These are phyloP conservation scores for Antennarius striatus DNA, from an alignment of 2,113 vertebrate species.

Conservation along the genomic window DNA sequence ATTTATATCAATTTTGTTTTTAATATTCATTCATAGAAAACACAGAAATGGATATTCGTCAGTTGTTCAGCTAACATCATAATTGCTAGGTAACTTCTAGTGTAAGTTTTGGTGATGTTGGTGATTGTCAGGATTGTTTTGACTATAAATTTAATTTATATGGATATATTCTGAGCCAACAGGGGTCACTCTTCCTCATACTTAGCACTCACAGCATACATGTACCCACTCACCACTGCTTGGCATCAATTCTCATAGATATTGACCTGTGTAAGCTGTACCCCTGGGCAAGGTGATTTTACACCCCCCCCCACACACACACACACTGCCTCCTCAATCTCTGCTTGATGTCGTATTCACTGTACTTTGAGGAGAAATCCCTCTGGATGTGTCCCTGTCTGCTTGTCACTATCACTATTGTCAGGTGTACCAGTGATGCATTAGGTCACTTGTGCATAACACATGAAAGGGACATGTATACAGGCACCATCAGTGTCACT, in stretches of 20 bases:
- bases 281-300: slow-evolving; percentile 80
- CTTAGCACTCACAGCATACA: slow-evolving; percentile 6
- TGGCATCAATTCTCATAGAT: slow-evolving; percentile 69
- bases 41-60: no score
- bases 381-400: slow-evolving; percentile 48
- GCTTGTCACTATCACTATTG: slow-evolving; percentile 58
- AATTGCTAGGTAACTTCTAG: no score
- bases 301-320: slow-evolving; percentile 48
- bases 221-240: slow-evolving; percentile 26
- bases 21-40: no score
- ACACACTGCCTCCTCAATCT: slow-evolving; percentile 32
- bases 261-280: slow-evolving; percentile 69
- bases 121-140: no score
- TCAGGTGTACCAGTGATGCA: slow-evolving; percentile 46
- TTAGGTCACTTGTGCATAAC: slow-evolving; percentile 43
- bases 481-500: slow-evolving; percentile 8
- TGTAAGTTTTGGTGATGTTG: no score
- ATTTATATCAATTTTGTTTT: no score
- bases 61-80: no score
- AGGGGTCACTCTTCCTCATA: slow-evolving; percentile 53
- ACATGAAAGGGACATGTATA: slow-evolving; percentile 10
- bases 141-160: no score
- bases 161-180: slow-evolving; percentile 11
- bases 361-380: slow-evolving; percentile 43
- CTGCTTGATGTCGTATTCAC: slow-evolving; percentile 45